Evolutionary conservation across 2,797 vertebrate species (phyloP), one percentile per base, ranked within the genome.

Genomic region (Cuculus canorus): DNA sequence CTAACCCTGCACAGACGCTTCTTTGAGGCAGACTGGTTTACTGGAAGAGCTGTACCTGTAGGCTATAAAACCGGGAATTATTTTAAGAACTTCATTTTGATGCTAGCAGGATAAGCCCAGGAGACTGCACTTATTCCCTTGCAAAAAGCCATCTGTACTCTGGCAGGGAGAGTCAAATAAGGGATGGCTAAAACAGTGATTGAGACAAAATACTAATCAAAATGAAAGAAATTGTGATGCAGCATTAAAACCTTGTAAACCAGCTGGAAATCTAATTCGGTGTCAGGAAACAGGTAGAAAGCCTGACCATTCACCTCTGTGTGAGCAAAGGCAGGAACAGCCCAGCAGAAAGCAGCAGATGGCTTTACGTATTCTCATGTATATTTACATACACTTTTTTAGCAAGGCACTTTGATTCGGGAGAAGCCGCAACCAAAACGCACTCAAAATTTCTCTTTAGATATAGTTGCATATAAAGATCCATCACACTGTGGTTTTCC

Each of bases 301-400:
- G 64, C 61, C 48, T 61, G 72, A 63, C 53, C 61, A 5, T 39
- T 77, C n/a, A 2, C 64, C 91, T 41, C 1, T 0, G 3, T 18
- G n/a, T 7, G 47, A 66, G 72, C 0, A 0, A 77, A 50, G 72
- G 84, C 43, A 53, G 72, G 57, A 45, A n/a, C 45, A 83, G 76
- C 92, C 73, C 41, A 56, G 72, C 84, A 66, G 78, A 76, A 47
- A 17, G 87, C 72, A 75, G 66, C 88, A 91, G 82, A 92, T 90
- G 80, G 76, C 82, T 69, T 78, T 76, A 61, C 90, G 69, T 60
- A 37, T 64, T 48, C 89, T 72, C 50, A 28, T 53, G 82, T 39
- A 28, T 84, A 84, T 90, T 95, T 78, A 90, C 86, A 81, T 11
- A 85, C 57, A 48, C 50, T 52, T 70, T 82, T 81, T 87, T 54